phyloP scores from a whole-genome alignment of 2,797 vertebrate genomes.

The Hoplostethus atlanticus region DNA sequence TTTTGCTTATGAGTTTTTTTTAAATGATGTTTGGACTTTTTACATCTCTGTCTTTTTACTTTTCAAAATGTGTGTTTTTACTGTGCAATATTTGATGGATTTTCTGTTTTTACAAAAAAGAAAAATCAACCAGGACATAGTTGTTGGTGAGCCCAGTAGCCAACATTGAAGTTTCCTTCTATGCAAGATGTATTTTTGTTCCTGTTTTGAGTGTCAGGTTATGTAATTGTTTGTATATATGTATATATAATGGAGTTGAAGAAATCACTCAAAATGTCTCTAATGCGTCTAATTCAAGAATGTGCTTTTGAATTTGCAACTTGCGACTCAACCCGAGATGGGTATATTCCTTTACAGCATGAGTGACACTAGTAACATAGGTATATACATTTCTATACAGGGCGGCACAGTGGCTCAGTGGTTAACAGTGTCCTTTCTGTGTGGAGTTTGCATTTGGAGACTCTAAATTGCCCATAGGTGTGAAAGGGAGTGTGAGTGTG shows the following conservation, averaged over 20 bases:
- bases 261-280: not conserved
- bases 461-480: too few relatives aligned
- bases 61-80: conserved; percentile 62
- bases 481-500: too few relatives aligned
- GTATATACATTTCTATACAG: too few relatives aligned
- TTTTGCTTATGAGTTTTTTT: conserved; percentile 49
- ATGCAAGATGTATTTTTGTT: conserved; percentile 32
- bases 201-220: conserved; percentile 11
- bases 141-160: conserved; percentile 23
- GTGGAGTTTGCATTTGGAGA: too few relatives aligned
- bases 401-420: too few relatives aligned
- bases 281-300: not conserved
- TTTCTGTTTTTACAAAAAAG: conserved; percentile 56
- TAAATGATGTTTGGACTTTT: conserved; percentile 30
- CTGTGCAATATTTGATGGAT: conserved; percentile 75
- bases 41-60: conserved; percentile 46
- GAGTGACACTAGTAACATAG: not conserved
- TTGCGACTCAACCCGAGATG: not conserved
- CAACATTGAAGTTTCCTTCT: conserved; percentile 21
- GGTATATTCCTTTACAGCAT: not conserved
- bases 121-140: conserved; percentile 23
- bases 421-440: too few relatives aligned
- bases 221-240: conserved; percentile 13
- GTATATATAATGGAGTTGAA: conserved; percentile 17
- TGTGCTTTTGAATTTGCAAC: not conserved